A percentile compares a stretch with the other conserved stretches of the same genome.
Conservation (phyloP, 2,113 vertebrate genomes). For the Sturnira hondurensis region DNA sequence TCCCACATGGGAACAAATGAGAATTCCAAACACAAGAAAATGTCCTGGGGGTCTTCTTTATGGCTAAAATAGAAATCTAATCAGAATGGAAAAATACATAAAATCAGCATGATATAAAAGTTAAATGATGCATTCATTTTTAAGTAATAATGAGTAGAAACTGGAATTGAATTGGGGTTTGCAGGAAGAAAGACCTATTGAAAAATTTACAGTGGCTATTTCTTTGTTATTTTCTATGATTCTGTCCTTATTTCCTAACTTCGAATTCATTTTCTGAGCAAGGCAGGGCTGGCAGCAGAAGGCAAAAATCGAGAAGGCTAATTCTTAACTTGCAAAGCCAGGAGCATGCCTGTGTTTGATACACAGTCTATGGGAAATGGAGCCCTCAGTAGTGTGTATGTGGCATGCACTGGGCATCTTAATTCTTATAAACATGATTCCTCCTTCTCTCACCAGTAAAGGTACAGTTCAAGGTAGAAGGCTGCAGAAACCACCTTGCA, state of each 20-base stretch:
- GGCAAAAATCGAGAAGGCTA: background rate
- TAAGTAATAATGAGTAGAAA: background rate
- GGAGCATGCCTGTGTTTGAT: background rate
- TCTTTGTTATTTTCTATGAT: background rate
- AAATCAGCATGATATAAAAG: slow-evolving; percentile 15
- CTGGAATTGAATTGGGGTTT: background rate
- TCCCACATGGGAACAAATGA: background rate
- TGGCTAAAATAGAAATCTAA: slow-evolving; percentile 2
- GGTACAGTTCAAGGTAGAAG: background rate
- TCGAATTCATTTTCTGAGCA: background rate
- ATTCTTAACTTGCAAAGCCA: background rate
- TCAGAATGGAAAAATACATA: slow-evolving; percentile 11
- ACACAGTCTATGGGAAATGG: background rate
- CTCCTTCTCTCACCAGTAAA: background rate
- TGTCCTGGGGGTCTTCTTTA: slow-evolving; percentile 27
- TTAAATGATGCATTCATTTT: slow-evolving; percentile 39
- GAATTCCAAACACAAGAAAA: slow-evolving; percentile 73
- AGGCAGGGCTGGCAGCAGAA: background rate
- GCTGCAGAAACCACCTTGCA: background rate
- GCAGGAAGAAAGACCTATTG: background rate
- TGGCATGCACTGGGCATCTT: background rate
- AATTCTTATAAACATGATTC: background rate
- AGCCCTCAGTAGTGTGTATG: background rate
- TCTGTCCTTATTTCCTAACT: background rate
- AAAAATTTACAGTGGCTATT: background rate